phyloP scores from a whole-genome alignment of 2,113 vertebrate species.

The Spermophilus dauricus region DNA sequence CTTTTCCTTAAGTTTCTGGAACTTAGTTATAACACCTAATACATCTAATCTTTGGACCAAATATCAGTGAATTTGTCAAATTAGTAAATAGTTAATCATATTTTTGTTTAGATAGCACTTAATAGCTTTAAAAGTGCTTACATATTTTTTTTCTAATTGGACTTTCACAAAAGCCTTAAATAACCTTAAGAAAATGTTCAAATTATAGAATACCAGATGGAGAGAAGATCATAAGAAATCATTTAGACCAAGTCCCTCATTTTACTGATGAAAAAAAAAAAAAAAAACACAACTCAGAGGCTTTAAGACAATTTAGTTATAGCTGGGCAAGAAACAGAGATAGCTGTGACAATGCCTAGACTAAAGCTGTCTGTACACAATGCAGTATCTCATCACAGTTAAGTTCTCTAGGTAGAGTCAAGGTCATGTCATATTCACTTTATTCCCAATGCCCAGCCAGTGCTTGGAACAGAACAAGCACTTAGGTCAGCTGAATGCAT shows the following conservation, averaged over 20 bases:
- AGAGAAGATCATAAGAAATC: neutral
- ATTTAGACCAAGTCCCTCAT: neutral
- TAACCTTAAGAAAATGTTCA: conserved; percentile 33
- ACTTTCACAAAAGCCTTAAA: conserved; percentile 2
- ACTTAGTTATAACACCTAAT: conserved; percentile 51
- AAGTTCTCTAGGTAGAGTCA: neutral
- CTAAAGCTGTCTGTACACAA: neutral
- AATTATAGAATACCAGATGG: neutral
- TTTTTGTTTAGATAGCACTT: conserved; percentile 70
- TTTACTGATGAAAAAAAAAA: neutral
- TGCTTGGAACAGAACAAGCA: neutral
- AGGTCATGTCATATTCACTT: neutral
- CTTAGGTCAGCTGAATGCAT: neutral
- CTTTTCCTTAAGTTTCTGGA: conserved; percentile 52
- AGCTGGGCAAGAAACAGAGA: neutral
- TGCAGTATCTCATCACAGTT: neutral
- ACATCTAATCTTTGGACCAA: conserved; percentile 21
- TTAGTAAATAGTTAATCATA: conserved; percentile 40
- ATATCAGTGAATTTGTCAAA: conserved; percentile 36
- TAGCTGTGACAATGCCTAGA: neutral
- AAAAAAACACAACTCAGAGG: neutral
- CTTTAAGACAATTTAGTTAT: neutral
- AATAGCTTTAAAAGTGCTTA: conserved; percentile 58
- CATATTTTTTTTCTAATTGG: conserved; percentile 7
- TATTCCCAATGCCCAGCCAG: neutral